Evolutionary conservation across 2,797 vertebrate genomes (phyloP), one percentile per base, ranked within the genome.

Genomic region (Psittacula derbiana): DNA sequence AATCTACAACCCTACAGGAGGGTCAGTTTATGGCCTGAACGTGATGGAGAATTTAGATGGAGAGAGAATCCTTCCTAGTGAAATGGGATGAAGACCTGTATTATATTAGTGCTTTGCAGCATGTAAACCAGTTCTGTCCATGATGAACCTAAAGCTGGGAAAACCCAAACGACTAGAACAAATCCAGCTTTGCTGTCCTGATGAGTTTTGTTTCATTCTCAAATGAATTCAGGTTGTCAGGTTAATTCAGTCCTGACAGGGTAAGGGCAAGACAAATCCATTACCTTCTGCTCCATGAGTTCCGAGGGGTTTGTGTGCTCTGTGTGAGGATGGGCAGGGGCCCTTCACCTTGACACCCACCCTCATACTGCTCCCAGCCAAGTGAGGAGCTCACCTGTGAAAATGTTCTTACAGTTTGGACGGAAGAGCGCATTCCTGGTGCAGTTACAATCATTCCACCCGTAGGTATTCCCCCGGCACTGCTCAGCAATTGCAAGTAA

Each of bases 1-100:
- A 95, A 96, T 95, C 94, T 96, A 23, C 93, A 80, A 1, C 78
- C 67, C 21, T 84, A 80, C 95, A 93, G 93, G 57, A 94, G 83
- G 90, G 95, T 92, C 96, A 95, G 80, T 93, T 85, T 84, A 92
- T 91, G 94, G 94, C 86, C 86, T 43, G 52, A 20, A 40, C 16
- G 41, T 92, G 78, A 76, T 85, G 88, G 74, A 85, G 81, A 93
- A 79, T 91, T 67, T 30, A 82, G 83, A 93, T 85, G 83, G 46
- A 17, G 60, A 69, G 61, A 66, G 75, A 76, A 55, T 43, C 57
- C 73, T 74, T 83, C 82, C 8, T 4, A 44, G 53, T 16, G 58
- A 80, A 78, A 73, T 36, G 83, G 36, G 75, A 65, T 53, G 76
- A 88, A 90, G 96, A 67, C 49, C 28, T 57, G 10, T 28, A 47